Evolutionary conservation across 2,797 vertebrate genomes (phyloP).

Genomic region (Pseudomugil gertrudae): DNA sequence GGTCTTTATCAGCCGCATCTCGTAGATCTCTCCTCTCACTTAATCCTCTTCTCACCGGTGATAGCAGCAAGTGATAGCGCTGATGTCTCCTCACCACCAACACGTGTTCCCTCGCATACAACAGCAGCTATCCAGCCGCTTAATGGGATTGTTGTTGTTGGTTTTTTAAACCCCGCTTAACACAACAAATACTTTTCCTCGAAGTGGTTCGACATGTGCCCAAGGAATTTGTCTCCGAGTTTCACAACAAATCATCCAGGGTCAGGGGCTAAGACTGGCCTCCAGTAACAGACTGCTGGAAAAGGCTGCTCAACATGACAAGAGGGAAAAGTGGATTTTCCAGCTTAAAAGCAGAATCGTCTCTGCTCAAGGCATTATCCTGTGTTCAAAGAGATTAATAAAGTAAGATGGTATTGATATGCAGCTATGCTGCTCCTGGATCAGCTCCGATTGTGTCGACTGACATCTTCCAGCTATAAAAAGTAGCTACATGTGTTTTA

Average conservation of each 20-base stretch:
- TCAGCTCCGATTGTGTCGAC: slow-evolving; percentile 57
- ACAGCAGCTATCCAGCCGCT: slow-evolving; percentile 69
- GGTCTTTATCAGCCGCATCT: slow-evolving; percentile 72
- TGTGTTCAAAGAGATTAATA: slow-evolving; percentile 83
- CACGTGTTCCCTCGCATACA: slow-evolving; percentile 77
- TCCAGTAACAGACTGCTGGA: slow-evolving; percentile 71
- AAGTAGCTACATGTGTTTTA: slow-evolving; percentile 35
- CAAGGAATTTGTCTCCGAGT: slow-evolving; percentile 71
- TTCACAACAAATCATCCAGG: slow-evolving; percentile 77
- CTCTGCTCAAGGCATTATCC: slow-evolving; percentile 78
- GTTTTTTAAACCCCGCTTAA: slow-evolving; percentile 42
- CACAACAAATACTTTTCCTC: slow-evolving; percentile 78
- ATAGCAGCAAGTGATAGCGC: slow-evolving; percentile 69
- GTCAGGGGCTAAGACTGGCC: slow-evolving; percentile 84
- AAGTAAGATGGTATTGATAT: slow-evolving; percentile 82
- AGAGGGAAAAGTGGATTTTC: slow-evolving; percentile 78
- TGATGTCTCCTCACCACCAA: slow-evolving; percentile 67
- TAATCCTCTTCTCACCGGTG: slow-evolving; percentile 70
- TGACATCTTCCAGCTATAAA: slow-evolving; percentile 46
- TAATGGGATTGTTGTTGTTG: slow-evolving; percentile 83
- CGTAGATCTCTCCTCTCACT: slow-evolving; percentile 52
- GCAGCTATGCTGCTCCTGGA: slow-evolving; percentile 48
- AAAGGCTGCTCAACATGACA: slow-evolving; percentile 62
- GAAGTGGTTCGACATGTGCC: slow-evolving; percentile 77
- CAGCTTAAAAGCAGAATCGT: slow-evolving; percentile 78